Conservation (phyloP, 2,797 vertebrate genomes). For the Yasuhikotakia modesta region DNA sequence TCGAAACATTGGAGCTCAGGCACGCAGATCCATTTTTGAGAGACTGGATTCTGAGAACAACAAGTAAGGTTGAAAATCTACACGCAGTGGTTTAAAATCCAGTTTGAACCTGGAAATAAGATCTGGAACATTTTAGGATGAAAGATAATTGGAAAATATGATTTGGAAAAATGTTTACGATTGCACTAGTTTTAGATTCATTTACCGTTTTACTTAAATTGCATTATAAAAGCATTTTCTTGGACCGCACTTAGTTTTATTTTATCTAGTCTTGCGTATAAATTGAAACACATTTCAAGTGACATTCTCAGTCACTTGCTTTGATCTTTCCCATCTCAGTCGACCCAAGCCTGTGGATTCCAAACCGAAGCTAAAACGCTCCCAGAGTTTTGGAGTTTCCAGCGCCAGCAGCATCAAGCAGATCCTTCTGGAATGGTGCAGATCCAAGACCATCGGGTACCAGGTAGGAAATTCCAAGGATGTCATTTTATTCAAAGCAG, state of each 20-base stretch:
- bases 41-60: slow-evolving; percentile 84
- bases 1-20: slow-evolving; percentile 83
- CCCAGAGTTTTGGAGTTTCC: slow-evolving; percentile 94
- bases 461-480: slow-evolving; percentile 75
- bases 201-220: too few species aligned
- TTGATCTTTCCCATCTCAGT: slow-evolving; percentile 49
- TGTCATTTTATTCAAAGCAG: not conserved
- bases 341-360: slow-evolving; percentile 77
- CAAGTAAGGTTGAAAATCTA: slow-evolving; percentile 74
- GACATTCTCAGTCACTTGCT: slow-evolving; percentile 21
- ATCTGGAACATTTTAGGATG: too few species aligned
- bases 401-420: slow-evolving; percentile 98
- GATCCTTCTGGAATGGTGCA: slow-evolving; percentile 96
- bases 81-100: not conserved
- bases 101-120: not conserved
- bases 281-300: fast-evolving
- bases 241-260: too few species aligned
- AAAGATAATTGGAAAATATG: too few species aligned
- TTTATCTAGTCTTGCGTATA: not conserved
- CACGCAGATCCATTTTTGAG: slow-evolving; percentile 87
- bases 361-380: slow-evolving; percentile 90
- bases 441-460: slow-evolving; percentile 94
- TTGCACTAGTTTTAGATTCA: too few species aligned
- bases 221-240: too few species aligned
- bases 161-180: too few species aligned